These are phyloP conservation scores for Limnothrissa miodon DNA, from an alignment of 2,113 vertebrate genomes.

Conservation along the genomic window DNA sequence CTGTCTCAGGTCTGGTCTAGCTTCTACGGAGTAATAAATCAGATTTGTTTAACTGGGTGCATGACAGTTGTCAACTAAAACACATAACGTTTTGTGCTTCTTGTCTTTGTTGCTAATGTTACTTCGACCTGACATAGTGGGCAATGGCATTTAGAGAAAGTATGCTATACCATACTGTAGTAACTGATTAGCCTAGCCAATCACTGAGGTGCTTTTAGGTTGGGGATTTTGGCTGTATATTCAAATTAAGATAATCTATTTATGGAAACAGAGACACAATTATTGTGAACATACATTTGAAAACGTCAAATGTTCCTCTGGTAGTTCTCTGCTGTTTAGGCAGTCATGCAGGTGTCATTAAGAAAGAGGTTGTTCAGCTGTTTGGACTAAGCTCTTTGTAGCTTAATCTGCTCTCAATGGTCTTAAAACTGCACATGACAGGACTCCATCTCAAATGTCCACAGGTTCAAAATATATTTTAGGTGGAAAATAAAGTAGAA, in stretches of 20 bases:
- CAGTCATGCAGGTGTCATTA: neutral
- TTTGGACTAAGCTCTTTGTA: neutral
- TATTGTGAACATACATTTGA: too few relatives aligned
- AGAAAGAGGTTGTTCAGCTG: neutral
- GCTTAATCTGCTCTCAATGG: neutral
- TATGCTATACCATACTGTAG: too few relatives aligned
- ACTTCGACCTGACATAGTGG: neutral
- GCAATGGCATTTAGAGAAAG: too few relatives aligned
- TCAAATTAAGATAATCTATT: too few relatives aligned
- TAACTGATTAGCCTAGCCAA: too few relatives aligned
- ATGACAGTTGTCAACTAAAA: neutral
- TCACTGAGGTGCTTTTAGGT: too few relatives aligned
- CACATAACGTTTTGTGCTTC: neutral
- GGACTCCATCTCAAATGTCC: neutral
- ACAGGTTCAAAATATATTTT: neutral
- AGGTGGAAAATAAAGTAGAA: too few relatives aligned
- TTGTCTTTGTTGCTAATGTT: neutral
- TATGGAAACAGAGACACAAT: too few relatives aligned
- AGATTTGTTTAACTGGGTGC: neutral
- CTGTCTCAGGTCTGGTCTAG: neutral
- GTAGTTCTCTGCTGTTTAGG: too few relatives aligned
- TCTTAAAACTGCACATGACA: neutral
- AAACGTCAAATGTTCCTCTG: too few relatives aligned
- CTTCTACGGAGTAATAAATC: neutral
- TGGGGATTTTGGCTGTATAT: too few relatives aligned